phyloP scores from a whole-genome alignment of 2,113 vertebrate species.

The Melanerpes formicivorus region DNA sequence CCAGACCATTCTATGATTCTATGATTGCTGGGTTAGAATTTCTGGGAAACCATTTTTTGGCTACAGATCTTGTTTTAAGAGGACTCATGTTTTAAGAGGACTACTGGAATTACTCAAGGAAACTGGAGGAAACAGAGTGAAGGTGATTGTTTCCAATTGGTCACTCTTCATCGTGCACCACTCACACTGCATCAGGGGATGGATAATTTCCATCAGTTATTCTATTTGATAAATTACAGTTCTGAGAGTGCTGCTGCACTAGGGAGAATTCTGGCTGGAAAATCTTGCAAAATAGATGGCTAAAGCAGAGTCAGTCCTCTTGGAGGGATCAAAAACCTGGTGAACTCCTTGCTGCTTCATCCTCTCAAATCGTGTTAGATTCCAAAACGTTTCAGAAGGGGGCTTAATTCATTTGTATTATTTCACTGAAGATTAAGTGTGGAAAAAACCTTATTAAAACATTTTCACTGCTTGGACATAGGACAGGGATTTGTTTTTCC shows the following conservation, averaged over 20 bases:
- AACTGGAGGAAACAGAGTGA: background rate
- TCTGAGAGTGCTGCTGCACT: background rate
- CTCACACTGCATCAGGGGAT: background rate
- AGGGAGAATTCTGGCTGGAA: background rate
- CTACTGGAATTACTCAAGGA: constrained; percentile 8
- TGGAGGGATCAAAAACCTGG: constrained; percentile 3
- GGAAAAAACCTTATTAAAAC: background rate
- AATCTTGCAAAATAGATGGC: background rate
- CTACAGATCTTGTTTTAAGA: background rate
- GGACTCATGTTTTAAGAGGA: background rate
- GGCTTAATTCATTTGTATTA: background rate
- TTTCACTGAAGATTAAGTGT: background rate
- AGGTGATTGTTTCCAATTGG: constrained; percentile 1
- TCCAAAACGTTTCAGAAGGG: background rate
- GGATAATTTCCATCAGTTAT: constrained; percentile 7
- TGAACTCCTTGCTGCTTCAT: background rate
- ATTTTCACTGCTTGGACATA: background rate
- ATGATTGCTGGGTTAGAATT: background rate
- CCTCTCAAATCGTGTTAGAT: background rate
- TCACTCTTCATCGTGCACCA: background rate
- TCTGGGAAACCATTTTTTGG: background rate
- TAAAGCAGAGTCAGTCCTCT: background rate
- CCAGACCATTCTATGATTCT: too few relatives aligned
- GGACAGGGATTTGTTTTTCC: background rate
- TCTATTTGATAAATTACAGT: background rate